Evolutionary conservation across 2,888 invertebrate species (phyloP).

Genomic region (Gymnoscelis rufifasciata): DNA sequence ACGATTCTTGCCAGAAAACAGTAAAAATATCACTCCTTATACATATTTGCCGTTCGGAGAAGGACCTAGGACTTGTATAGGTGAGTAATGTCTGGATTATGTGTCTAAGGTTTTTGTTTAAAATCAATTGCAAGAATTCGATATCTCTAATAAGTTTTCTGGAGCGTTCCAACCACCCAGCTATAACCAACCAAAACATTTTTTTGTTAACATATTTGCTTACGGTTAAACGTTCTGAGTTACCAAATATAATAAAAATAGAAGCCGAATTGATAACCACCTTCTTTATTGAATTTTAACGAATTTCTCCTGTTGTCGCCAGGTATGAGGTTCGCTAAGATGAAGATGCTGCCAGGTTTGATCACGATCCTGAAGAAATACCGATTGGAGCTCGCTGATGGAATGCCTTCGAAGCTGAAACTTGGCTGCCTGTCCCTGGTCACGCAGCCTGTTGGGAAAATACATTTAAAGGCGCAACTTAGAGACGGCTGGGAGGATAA

Average conservation of each 20-base stretch:
- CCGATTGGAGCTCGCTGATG: constrained; percentile 38
- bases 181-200: no score
- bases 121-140: no score
- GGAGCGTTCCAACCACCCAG: no score
- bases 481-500: constrained; percentile 11
- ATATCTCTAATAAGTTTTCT: no score
- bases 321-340: constrained; percentile 52
- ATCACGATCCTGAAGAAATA: constrained; percentile 47
- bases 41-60: constrained; percentile 63
- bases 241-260: no score
- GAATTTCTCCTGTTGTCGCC: not conserved
- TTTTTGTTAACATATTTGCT: no score
- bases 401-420: constrained; percentile 30
- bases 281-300: no score
- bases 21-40: constrained; percentile 43
- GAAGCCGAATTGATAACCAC: no score
- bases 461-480: constrained; percentile 20
- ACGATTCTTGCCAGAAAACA: constrained; percentile 48
- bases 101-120: no score
- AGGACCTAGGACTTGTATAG: constrained; percentile 58
- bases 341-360: constrained; percentile 48
- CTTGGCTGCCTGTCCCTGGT: constrained; percentile 20
- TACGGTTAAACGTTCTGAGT: no score
- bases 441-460: constrained; percentile 20
- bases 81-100: no score